These are phyloP conservation scores for Poecilobothrus nobilitatus DNA, from an alignment of 2,888 invertebrate genomes.

Conservation along the genomic window DNA sequence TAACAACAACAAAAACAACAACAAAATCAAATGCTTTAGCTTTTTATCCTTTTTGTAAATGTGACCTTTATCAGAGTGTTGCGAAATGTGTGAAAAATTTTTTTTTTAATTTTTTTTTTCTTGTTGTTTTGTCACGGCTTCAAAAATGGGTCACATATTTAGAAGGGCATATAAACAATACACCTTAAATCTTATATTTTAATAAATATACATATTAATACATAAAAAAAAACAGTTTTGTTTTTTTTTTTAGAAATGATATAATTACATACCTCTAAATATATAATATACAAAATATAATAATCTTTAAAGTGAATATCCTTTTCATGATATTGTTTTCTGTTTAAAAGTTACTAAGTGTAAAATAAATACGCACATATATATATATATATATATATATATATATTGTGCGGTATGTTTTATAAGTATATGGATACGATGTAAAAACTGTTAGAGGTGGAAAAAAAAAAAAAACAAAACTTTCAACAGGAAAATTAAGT, in stretches of 20 bases:
- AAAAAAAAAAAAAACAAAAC: background rate
- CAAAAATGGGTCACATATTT: background rate
- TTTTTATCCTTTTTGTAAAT: no score
- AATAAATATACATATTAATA: no score
- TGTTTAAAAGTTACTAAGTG: background rate
- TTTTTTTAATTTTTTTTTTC: background rate
- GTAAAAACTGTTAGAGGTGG: background rate
- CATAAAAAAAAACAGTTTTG: no score
- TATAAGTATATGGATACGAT: no score
- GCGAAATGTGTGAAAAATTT: no score
- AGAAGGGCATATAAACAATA: background rate
- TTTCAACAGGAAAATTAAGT: background rate
- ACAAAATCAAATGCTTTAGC: background rate
- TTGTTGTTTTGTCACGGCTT: background rate
- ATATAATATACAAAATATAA: no score
- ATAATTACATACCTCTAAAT: no score
- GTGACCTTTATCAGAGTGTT: no score
- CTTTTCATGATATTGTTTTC: background rate
- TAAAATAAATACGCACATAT: background rate
- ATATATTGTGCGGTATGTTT: no score
- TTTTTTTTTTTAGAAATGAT: no score
- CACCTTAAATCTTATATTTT: background rate
- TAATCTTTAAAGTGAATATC: background rate
- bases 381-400: background rate
- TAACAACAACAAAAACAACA: background rate